These are phyloP conservation scores for Dipodomys stephensi DNA, from an alignment of 2,113 vertebrate genomes.

Conservation along the genomic window DNA sequence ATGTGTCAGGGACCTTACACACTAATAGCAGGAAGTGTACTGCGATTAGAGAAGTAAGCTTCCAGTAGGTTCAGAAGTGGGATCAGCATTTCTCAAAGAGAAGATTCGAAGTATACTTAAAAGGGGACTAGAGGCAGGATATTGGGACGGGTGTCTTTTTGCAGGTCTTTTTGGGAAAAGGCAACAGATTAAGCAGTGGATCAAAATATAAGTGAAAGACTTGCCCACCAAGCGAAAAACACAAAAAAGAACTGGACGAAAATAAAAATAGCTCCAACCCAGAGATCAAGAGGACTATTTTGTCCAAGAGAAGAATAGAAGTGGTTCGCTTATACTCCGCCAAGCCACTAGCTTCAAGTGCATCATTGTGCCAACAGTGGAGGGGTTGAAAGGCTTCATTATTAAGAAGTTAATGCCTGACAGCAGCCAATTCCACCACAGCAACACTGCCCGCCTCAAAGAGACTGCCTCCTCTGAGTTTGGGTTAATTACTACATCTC, in stretches of 20 bases:
- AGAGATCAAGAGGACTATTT: conserved; percentile 81
- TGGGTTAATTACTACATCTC: conserved; percentile 67
- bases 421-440: conserved; percentile 58
- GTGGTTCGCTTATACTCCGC: conserved; percentile 65
- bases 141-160: conserved; percentile 50
- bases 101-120: conserved; percentile 53
- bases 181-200: conserved; percentile 44
- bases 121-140: neutral
- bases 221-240: conserved; percentile 63
- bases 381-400: conserved; percentile 82
- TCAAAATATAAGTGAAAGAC: conserved; percentile 71
- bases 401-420: conserved; percentile 78
- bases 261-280: conserved; percentile 79
- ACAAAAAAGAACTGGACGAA: conserved; percentile 60
- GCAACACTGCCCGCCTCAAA: conserved; percentile 60
- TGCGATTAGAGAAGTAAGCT: conserved; percentile 61
- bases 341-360: conserved; percentile 80
- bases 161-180: conserved; percentile 59
- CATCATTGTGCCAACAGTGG: conserved; percentile 66
- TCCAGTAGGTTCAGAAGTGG: conserved; percentile 44
- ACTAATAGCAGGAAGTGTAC: conserved; percentile 72
- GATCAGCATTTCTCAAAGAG: conserved; percentile 47
- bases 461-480: conserved; percentile 66
- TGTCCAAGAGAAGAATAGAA: conserved; percentile 77
- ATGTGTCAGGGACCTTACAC: conserved; percentile 59